Conservation (phyloP, 2,888 invertebrate species). For the Anticlea derivata region DNA sequence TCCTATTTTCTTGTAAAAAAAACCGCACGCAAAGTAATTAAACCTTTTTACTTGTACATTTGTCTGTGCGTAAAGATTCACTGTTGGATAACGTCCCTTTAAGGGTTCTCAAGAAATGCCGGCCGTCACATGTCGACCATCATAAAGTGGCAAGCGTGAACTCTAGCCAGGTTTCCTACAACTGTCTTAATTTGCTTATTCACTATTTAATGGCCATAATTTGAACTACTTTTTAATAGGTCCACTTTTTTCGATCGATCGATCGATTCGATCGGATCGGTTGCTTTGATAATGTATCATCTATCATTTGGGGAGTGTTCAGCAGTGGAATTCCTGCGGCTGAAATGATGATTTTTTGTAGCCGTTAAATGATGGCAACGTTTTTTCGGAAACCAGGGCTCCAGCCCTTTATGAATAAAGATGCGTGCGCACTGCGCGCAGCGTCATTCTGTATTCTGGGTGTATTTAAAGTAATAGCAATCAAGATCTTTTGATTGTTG, state of each 20-base stretch:
- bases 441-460: neutral
- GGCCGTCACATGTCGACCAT: neutral
- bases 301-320: too few relatives aligned
- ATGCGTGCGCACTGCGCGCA: constrained; percentile 1
- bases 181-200: too few relatives aligned
- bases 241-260: too few relatives aligned
- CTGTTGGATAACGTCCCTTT: constrained; percentile 25
- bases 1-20: constrained; percentile 22
- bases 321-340: too few relatives aligned
- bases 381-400: neutral
- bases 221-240: too few relatives aligned
- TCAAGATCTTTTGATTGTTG: neutral
- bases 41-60: constrained; percentile 43
- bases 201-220: too few relatives aligned
- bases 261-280: too few relatives aligned
- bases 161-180: too few relatives aligned
- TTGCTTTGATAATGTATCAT: too few relatives aligned
- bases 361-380: neutral
- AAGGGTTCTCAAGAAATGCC: neutral
- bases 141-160: neutral
- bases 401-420: constrained; percentile 10
- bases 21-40: constrained; percentile 43
- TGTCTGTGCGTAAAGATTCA: constrained; percentile 53
- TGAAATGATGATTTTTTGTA: too few relatives aligned
- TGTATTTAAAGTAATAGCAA: neutral